Evolutionary conservation across 2,113 vertebrate species (phyloP).

Genomic region (Poecilia latipinna): DNA sequence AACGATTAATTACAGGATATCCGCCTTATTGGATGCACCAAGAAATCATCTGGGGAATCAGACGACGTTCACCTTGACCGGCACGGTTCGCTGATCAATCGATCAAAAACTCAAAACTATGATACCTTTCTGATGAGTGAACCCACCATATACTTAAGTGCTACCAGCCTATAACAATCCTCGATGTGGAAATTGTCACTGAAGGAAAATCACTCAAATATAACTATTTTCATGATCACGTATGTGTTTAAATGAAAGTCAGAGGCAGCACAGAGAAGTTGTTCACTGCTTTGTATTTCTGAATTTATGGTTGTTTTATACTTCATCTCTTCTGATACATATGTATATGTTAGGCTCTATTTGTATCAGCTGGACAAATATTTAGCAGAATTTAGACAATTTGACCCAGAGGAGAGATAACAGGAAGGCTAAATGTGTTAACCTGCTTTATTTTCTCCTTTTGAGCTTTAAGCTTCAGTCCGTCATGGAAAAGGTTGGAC

Average conservation of each 20-base stretch:
- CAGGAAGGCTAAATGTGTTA: too few species aligned
- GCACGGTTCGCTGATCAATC: background rate
- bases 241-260: background rate
- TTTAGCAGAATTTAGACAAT: background rate
- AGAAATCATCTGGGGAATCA: background rate
- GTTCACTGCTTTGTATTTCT: background rate
- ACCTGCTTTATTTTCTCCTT: too few species aligned
- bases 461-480: too few species aligned
- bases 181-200: background rate
- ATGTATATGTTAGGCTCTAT: too few species aligned
- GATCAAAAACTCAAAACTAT: background rate
- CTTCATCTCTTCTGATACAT: background rate
- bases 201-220: background rate
- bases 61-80: background rate
- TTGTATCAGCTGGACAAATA: background rate
- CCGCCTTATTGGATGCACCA: background rate
- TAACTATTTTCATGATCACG: background rate
- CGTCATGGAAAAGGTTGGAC: too few species aligned
- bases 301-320: background rate
- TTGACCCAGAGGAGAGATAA: background rate
- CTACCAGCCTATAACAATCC: background rate
- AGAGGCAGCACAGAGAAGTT: background rate
- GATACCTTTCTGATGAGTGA: background rate
- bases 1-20: background rate
- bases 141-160: background rate